These are phyloP conservation scores for Muntiacus reevesi DNA, from an alignment of 2,113 vertebrate species.

Conservation along the genomic window DNA sequence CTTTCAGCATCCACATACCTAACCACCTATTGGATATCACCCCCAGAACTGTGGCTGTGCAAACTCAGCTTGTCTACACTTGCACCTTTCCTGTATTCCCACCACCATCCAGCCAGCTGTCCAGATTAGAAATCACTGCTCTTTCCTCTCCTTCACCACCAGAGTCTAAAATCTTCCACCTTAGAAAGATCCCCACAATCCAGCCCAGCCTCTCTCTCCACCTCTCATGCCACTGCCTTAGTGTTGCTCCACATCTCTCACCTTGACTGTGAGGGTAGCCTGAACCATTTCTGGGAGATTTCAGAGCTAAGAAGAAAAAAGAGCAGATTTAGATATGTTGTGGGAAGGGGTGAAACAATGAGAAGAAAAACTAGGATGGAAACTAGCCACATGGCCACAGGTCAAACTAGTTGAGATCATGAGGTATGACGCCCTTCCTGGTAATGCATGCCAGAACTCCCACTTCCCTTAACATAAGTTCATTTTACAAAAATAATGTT, in stretches of 20 bases:
- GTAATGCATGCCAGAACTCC: neutral
- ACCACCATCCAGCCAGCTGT: neutral
- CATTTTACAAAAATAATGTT: conserved; percentile 21
- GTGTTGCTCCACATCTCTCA: neutral
- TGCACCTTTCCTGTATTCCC: neutral
- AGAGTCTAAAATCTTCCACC: neutral
- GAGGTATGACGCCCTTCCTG: neutral
- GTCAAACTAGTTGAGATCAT: neutral
- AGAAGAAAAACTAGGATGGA: neutral
- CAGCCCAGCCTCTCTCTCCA: neutral
- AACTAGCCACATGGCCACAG: neutral
- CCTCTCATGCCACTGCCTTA: neutral
- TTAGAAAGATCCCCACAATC: neutral
- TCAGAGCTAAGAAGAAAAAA: neutral
- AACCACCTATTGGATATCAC: neutral
- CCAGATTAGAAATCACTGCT: neutral
- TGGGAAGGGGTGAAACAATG: neutral
- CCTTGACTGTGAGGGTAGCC: neutral
- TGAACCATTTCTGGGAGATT: neutral
- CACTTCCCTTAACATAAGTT: neutral
- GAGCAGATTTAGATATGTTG: neutral
- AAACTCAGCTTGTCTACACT: neutral
- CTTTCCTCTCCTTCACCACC: neutral
- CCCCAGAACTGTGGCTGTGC: neutral
- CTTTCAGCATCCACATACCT: neutral